Conservation (phyloP, 2,888 invertebrate species). For the Nymphalis c-album region DNA sequence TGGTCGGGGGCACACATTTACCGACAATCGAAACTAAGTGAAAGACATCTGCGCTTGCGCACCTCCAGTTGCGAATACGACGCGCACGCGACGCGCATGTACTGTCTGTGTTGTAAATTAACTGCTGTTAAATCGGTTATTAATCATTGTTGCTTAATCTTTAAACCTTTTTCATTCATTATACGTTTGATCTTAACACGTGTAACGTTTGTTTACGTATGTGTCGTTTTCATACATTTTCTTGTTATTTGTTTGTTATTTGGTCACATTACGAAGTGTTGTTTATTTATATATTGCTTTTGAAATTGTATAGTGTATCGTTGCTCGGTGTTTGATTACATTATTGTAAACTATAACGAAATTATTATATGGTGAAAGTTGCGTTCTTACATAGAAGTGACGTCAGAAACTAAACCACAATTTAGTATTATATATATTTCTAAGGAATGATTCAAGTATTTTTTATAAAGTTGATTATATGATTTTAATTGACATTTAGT, state of each 20-base stretch:
- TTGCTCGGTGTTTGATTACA: conserved; percentile 1
- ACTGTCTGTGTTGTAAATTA: conserved; percentile 38
- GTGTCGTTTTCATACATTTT: conserved; percentile 12
- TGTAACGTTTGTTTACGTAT: conserved; percentile 11
- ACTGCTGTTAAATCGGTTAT: conserved; percentile 38
- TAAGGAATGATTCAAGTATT: too few relatives aligned
- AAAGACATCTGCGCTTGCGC: conserved; percentile 65
- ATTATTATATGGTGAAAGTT: conserved; percentile 16
- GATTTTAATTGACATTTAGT: too few relatives aligned
- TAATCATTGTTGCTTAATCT: conserved; percentile 26
- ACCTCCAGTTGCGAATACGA: conserved; percentile 62
- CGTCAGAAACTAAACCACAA: neutral
- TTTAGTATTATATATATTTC: too few relatives aligned
- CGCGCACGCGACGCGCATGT: conserved; percentile 64
- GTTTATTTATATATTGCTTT: conserved; percentile 9
- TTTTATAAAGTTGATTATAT: too few relatives aligned
- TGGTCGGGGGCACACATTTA: conserved; percentile 30
- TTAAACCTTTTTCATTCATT: conserved; percentile 7
- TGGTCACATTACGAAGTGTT: conserved; percentile 13
- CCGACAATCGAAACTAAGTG: conserved; percentile 53
- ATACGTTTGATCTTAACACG: conserved; percentile 8
- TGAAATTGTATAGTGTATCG: conserved; percentile 2
- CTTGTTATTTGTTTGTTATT: neutral
- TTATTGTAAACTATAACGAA: neutral
- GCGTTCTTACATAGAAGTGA: neutral